Evolutionary conservation across 2,888 invertebrate species (phyloP), one percentile per base, ranked within the genome.

Genomic region (Nemapogon koenigi): DNA sequence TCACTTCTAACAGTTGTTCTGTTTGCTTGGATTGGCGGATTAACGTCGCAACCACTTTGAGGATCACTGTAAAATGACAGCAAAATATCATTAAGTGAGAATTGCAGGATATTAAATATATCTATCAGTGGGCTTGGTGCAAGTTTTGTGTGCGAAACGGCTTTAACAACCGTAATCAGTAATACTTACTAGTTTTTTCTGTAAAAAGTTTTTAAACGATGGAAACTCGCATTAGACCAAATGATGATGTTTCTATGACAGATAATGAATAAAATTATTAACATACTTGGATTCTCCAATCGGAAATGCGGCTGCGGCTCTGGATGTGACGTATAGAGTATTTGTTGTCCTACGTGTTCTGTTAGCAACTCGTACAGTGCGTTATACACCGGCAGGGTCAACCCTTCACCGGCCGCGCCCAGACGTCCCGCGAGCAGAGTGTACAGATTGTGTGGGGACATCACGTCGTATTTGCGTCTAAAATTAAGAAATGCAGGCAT

Each of bases 401-500:
- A 83, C 7, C 89, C 90, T 59, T 92, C 93, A 58, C 94, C 92
- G 44, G 61, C 42, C 39, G 66, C 65, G 43, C 64, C 63, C 52
- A 99, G 84, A 47, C 97, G 85, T 60, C 97, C 97, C 22, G 97
- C 94, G 52, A 99, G 83, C 55, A 99, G 79, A 16, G 97, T 97
- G 81, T 98, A 98, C 59, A 99, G 83, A 83, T 99, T 99, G 79
- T 96, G 93, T 2, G 97, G 96, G 48, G 94, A 94, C 96, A 99
- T 97, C 38, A 97, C 95, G 76, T 99, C 99, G 76, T 97, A 97
- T 76, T 99, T 99, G 55, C 99, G 86, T 79, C 95, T 96, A 78
- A 10, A 60, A 52, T 40, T 40, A 43, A 27, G 27, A 19, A 18
- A 19, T 22, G 22, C 6, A 22, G 22, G 22, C 6, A 22, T 6